Evolutionary conservation across 2,888 invertebrate genomes (phyloP), one percentile per base, ranked within the genome.

Genomic region (Drosophila acutilabella): DNA sequence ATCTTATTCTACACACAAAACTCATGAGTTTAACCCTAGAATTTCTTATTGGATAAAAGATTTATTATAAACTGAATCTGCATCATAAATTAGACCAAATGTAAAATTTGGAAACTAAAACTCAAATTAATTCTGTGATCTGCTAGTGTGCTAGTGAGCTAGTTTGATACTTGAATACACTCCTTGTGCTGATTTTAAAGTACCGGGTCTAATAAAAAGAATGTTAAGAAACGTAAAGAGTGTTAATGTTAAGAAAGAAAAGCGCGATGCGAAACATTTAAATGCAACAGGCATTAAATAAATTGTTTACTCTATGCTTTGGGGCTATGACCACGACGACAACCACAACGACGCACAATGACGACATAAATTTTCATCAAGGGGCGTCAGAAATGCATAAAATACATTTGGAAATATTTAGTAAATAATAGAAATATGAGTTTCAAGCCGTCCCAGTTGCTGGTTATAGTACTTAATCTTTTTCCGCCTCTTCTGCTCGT

Each of bases 361-460:
- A 87, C 86, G 85, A 74, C 88, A 86, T 84, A 65, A 81, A 75
- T 84, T 84, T 79, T 61, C 75, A 72, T 72, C 71, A 74, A 61
- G 48, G 60, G 64, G 53, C 57, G 57, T 47, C 36, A 23, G 14
- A 56, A 45, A 54, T 50, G 41, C 51, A 66, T 62, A 67, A 77
- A 73, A 76, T 47, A 41, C 36, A 65, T 50, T 56, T 66, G 52
- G 74, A 80, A 80, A 80, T 78, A 81, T 72, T 68, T 53, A 64
- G 58, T 67, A 74, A 81, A 81, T 79, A 71, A 65, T 69, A 71
- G 20, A 66, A 65, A 74, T 66, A 71, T 71, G 66, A 51, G 66
- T 71, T 64, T 45, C 50, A 47, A 18, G 50, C 44, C 52, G 53
- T 53, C 44, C 57, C 41, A 56, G 40, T 62, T 53, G 51, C 42